Evolutionary conservation across 53 echinoderm and acorn worm species (phyloP).

Genomic region (Paelopatides confundens): DNA sequence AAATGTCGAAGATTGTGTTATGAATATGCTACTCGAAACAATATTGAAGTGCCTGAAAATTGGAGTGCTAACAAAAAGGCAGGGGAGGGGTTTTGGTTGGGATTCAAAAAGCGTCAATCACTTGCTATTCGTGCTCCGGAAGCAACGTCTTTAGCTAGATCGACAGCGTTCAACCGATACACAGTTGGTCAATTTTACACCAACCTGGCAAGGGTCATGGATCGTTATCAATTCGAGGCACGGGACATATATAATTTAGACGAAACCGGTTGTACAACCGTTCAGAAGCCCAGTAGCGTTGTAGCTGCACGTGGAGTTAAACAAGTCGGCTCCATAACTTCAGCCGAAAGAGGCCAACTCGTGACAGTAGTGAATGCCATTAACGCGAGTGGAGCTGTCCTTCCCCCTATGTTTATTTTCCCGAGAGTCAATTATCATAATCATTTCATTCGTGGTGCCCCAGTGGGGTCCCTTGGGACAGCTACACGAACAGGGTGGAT

Average conservation of each 20-base stretch:
- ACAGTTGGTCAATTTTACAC: constrained; percentile 38
- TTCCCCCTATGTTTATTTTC: constrained; percentile 67
- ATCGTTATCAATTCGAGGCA: constrained; percentile 28
- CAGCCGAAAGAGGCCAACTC: constrained; percentile 65
- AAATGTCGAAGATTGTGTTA: not conserved
- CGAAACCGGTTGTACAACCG: constrained; percentile 44
- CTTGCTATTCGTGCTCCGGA: constrained; percentile 36
- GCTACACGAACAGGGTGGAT: not conserved
- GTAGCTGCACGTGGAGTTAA: constrained; percentile 37
- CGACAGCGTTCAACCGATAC: constrained; percentile 42
- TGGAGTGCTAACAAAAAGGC: not conserved
- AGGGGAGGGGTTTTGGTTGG: not conserved
- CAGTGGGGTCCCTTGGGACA: constrained; percentile 1
- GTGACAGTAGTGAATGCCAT: constrained; percentile 58
- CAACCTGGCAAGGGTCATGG: constrained; percentile 27
- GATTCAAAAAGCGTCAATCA: not conserved
- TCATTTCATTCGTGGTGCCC: constrained; percentile 56
- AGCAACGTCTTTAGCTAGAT: constrained; percentile 29
- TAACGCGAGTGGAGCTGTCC: constrained; percentile 56
- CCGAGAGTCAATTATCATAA: constrained; percentile 62
- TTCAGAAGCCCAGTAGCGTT: constrained; percentile 33
- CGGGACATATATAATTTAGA: constrained; percentile 36
- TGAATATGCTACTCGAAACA: not conserved
- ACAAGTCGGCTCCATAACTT: constrained; percentile 47
- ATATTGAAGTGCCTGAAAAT: not conserved